Percentiles rank a stretch among this genome's conserved stretches.
Evolutionary conservation across 2,797 vertebrate genomes (phyloP).

Genomic region (Protosalanx chinensis): DNA sequence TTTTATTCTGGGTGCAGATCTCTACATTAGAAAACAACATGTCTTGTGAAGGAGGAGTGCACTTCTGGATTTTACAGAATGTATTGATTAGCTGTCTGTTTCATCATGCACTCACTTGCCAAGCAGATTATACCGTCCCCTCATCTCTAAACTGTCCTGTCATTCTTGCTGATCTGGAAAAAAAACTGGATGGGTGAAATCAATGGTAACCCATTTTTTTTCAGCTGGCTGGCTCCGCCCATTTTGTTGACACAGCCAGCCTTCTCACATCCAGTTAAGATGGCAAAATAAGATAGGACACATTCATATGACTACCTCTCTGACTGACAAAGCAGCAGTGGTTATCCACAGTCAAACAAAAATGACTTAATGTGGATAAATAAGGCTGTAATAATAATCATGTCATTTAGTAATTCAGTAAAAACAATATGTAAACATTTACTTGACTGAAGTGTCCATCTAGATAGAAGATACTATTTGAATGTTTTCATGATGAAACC

Average conservation of each 20-base stretch:
- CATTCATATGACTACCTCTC: conserved; percentile 33
- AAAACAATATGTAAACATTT: conserved; percentile 47
- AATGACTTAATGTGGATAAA: conserved; percentile 24
- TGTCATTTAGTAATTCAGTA: conserved; percentile 17
- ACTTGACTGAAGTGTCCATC: conserved; percentile 20
- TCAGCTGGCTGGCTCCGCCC: conserved; percentile 47
- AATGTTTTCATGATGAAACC: neutral
- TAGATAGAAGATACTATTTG: conserved; percentile 22
- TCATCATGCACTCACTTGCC: conserved; percentile 29
- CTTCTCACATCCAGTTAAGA: conserved; percentile 28
- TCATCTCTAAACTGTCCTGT: conserved; percentile 19
- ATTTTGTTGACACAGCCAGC: conserved; percentile 26
- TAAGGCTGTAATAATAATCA: conserved; percentile 28
- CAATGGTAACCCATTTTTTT: conserved; percentile 43
- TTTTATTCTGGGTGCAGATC: conserved; percentile 72
- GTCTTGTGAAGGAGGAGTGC: conserved; percentile 39
- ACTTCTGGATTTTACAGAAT: conserved; percentile 52
- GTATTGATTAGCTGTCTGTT: conserved; percentile 43
- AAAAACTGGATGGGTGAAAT: conserved; percentile 32
- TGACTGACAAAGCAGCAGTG: conserved; percentile 11
- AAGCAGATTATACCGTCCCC: conserved; percentile 14
- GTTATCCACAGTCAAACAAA: conserved; percentile 33
- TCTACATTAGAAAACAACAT: conserved; percentile 68
- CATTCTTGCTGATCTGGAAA: conserved; percentile 26
- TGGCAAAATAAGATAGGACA: conserved; percentile 53